Evolutionary conservation across 2,888 invertebrate species (phyloP), one percentile per base, ranked within the genome.

Genomic region (Matsumyia berberina): DNA sequence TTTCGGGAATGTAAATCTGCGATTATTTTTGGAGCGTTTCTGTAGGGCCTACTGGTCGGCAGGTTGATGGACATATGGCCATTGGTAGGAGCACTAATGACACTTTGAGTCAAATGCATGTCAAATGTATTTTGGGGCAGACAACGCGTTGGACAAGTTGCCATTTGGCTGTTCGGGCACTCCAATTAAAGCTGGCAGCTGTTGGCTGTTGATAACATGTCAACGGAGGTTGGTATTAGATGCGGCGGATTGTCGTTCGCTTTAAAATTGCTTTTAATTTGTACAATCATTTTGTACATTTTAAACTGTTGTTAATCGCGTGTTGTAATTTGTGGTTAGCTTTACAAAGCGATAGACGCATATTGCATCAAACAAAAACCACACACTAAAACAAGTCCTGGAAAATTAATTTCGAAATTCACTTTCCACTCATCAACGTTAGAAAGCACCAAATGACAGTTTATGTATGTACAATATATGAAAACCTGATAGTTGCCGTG

Each of bases 91-190:
- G 64, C 29, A 64, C 62, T 64, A 78, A 49, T 78, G 73, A 58
- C 79, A 79, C 64, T 66, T 72, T 82, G 66, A 70, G 66, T 73
- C 46, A 67, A 80, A 80, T 73, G 51, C 64, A 80, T 73, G 66
- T 60, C 73, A 58, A 73, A 66, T 58, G 67, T 44, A 31, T 53
- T 66, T 35, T 15, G 29, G 72, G 60, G 42, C 24, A 51, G 58
- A 58, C 57, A 49, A 58, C 64, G 62, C 46, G 49, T 51, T 73
- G 72, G 70, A 58, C 76, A 64, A 77, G 42, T 70, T 24, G 53
- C 11, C 76, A 76, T 70, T 57, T 77, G 17, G 31, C 64, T 51
- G 60, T 51, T 31, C 12, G 57, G 33, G 33, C 9, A 44, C 64
- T 78, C 66, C 66, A 72, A 77, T 82, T 82, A 78, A 53, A 72